phyloP scores from a whole-genome alignment of 2,797 vertebrate genomes.

The Spheniscus humboldti region DNA sequence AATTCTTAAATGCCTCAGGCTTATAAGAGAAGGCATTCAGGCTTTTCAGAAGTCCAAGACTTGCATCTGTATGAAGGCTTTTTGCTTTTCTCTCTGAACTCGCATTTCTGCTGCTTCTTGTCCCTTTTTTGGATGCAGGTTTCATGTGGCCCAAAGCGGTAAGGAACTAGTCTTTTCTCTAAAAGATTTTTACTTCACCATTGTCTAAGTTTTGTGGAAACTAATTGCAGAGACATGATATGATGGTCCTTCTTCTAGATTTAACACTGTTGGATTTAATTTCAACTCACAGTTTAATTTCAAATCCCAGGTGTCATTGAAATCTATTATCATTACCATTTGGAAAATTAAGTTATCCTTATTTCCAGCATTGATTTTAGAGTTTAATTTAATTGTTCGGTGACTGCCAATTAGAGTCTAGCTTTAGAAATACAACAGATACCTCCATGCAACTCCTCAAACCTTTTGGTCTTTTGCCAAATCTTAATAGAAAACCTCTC shows the following conservation, averaged over 20 bases:
- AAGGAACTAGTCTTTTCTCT: not conserved
- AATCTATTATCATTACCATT: not conserved
- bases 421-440: conserved; percentile 1
- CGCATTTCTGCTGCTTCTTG: not conserved
- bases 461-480: not conserved
- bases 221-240: not conserved
- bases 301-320: not conserved
- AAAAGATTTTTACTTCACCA: not conserved
- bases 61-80: not conserved
- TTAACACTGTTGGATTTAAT: not conserved
- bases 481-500: not conserved
- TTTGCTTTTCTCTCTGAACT: not conserved
- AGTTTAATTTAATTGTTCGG: not conserved
- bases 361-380: conserved; percentile 4
- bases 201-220: not conserved
- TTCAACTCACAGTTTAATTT: not conserved
- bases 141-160: not conserved
- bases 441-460: not conserved
- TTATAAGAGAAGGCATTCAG: not conserved
- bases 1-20: not conserved
- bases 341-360: not conserved
- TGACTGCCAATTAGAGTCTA: not conserved
- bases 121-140: not conserved
- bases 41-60: not conserved
- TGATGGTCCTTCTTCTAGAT: not conserved